Evolutionary conservation across 2,113 vertebrate species (phyloP).

Genomic region (Thermophis baileyi): DNA sequence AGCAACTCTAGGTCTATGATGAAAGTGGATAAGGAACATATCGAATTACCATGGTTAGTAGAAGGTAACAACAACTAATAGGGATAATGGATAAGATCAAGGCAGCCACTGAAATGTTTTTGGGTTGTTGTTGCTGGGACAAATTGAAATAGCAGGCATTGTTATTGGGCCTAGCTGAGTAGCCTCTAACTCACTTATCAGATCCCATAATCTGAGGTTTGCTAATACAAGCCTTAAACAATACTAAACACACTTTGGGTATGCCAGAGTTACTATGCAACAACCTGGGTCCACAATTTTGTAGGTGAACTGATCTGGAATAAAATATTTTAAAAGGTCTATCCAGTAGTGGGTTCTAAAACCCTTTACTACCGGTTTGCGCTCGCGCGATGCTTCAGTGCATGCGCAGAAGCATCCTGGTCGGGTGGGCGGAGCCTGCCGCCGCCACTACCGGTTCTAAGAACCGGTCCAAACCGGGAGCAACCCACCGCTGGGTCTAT

Average conservation of each 20-base stretch:
- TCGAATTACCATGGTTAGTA: background rate
- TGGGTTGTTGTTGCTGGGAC: background rate
- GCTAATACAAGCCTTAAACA: background rate
- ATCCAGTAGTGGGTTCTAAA: no score
- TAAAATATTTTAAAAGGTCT: constrained; percentile 39
- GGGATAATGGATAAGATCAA: background rate
- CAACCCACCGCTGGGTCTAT: no score
- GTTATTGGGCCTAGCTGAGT: background rate
- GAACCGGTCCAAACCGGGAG: no score
- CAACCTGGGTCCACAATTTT: constrained; percentile 18
- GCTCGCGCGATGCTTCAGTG: no score
- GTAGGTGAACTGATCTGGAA: constrained; percentile 34
- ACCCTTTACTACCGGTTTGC: no score
- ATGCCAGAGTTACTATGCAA: background rate
- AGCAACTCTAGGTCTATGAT: background rate
- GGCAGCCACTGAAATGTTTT: background rate
- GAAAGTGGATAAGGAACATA: background rate
- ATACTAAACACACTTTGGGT: background rate
- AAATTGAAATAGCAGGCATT: background rate
- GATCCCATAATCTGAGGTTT: background rate
- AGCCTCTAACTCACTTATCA: background rate
- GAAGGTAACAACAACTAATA: background rate
- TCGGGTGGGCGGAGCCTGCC: no score
- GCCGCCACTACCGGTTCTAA: no score
- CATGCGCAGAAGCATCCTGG: no score